These are phyloP conservation scores for Teleopsis dalmanni DNA, from an alignment of 1,140 invertebrate genomes.

Conservation along the genomic window DNA sequence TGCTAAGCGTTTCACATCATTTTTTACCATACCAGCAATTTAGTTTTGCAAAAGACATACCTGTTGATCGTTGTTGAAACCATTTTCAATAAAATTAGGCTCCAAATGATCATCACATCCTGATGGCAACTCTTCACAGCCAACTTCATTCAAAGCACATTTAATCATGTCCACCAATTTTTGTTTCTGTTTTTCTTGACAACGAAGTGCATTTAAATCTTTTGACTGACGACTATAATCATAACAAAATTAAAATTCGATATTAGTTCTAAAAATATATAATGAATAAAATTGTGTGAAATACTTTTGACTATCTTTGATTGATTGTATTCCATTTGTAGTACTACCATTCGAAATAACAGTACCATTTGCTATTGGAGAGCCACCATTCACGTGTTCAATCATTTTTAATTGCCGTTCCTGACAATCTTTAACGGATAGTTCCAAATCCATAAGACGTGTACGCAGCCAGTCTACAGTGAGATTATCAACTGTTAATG, in stretches of 20 bases:
- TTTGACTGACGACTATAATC: slow-evolving; percentile 42
- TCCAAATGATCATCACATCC: slow-evolving; percentile 66
- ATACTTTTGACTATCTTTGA: slow-evolving; percentile 42
- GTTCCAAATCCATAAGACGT: slow-evolving; percentile 68
- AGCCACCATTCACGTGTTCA: slow-evolving; percentile 44
- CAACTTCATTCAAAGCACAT: slow-evolving; percentile 72
- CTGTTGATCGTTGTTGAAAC: slow-evolving; percentile 41
- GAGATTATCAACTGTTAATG: slow-evolving; percentile 82
- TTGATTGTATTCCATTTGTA: slow-evolving; percentile 45
- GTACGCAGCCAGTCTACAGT: slow-evolving; percentile 79
- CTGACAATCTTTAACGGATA: slow-evolving; percentile 59
- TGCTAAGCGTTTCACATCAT: too few relatives aligned
- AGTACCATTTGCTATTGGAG: slow-evolving; percentile 40
- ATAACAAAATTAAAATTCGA: background rate
- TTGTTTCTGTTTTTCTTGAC: slow-evolving; percentile 71
- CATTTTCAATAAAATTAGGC: slow-evolving; percentile 43
- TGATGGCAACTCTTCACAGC: slow-evolving; percentile 77
- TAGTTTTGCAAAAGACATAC: slow-evolving; percentile 28
- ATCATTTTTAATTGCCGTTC: slow-evolving; percentile 52
- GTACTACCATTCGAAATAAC: slow-evolving; percentile 38
- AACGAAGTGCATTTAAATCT: slow-evolving; percentile 56
- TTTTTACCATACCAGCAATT: too few relatives aligned
- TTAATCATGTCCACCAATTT: slow-evolving; percentile 74
- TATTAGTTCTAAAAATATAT: background rate
- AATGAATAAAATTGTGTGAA: background rate